phyloP scores from a whole-genome alignment of 2,113 vertebrate species.

The Alexandromys fortis region DNA sequence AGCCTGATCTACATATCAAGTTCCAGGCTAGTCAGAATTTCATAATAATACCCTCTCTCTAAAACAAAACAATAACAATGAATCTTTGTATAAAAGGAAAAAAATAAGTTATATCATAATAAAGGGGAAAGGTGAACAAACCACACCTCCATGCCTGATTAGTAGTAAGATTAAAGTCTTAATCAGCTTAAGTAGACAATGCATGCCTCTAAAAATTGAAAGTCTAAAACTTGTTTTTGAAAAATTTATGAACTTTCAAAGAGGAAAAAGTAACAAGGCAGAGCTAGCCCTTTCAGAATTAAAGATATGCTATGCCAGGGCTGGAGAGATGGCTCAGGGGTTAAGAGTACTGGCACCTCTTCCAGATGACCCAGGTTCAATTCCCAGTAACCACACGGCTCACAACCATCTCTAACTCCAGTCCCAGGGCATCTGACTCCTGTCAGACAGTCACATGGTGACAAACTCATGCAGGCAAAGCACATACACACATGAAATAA shows the following conservation, averaged over 20 bases:
- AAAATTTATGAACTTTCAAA: slow-evolving; percentile 26
- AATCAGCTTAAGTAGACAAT: not conserved
- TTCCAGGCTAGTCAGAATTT: not conserved
- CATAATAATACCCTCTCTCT: not conserved
- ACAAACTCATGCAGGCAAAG: not conserved
- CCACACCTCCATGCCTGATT: not conserved
- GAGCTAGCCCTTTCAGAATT: slow-evolving; percentile 1
- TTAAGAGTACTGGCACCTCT: not conserved
- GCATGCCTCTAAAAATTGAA: not conserved
- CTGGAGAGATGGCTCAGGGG: not conserved
- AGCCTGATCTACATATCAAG: not conserved
- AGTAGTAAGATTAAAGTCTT: not conserved
- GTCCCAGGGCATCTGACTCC: not conserved
- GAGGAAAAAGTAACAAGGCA: slow-evolving; percentile 25
- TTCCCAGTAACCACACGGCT: not conserved
- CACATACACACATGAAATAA: not conserved
- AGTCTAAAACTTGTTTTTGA: slow-evolving; percentile 59
- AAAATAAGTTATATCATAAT: not conserved
- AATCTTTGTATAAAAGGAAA: not conserved
- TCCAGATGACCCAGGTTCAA: not conserved
- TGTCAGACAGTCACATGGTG: not conserved
- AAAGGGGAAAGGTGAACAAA: not conserved
- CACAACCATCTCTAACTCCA: not conserved
- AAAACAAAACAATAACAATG: not conserved
- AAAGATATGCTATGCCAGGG: not conserved